These are phyloP conservation scores for Mastigias papua DNA, from an alignment of 30 jellyfish, hydroid and myxozoan genomes.

Conservation along the genomic window DNA sequence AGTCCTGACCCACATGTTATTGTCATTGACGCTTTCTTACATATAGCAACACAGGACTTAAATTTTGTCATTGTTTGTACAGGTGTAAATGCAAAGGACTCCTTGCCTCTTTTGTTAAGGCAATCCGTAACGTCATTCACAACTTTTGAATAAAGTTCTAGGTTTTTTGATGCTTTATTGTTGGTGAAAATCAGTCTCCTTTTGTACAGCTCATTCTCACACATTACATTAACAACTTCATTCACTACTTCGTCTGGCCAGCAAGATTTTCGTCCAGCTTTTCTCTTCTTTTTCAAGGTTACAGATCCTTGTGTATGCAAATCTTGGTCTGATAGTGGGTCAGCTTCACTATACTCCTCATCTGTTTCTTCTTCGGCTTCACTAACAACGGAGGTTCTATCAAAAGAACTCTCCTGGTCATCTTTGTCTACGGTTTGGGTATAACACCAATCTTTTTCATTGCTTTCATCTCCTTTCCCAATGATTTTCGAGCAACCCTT, in stretches of 20 bases:
- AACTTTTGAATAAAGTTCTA: slow-evolving; percentile 23
- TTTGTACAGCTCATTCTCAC: slow-evolving; percentile 27
- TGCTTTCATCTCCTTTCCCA: neutral
- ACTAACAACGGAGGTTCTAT: neutral
- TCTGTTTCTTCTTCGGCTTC: slow-evolving; percentile 13
- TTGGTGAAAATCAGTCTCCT: slow-evolving; percentile 55
- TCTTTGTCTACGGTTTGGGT: neutral
- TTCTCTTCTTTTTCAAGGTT: slow-evolving; percentile 38
- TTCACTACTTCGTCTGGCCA: slow-evolving; percentile 41
- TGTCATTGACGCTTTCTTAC: slow-evolving; percentile 55
- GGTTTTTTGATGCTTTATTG: slow-evolving; percentile 54
- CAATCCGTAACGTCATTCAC: slow-evolving; percentile 19
- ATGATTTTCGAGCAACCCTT: too few relatives aligned
- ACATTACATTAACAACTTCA: slow-evolving; percentile 17
- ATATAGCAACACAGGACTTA: slow-evolving; percentile 46
- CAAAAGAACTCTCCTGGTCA: too few relatives aligned
- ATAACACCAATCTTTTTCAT: neutral
- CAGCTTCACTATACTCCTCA: too few relatives aligned
- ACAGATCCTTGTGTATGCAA: slow-evolving; percentile 30
- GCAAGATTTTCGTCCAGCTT: slow-evolving; percentile 34
- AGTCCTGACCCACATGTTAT: slow-evolving; percentile 47
- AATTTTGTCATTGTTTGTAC: slow-evolving; percentile 47
- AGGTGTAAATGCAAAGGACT: slow-evolving; percentile 26
- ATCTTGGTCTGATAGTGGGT: slow-evolving; percentile 14
- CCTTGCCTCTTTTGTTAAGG: slow-evolving; percentile 2